Evolutionary conservation across 2,888 invertebrate genomes (phyloP), one percentile per base, ranked within the genome.

Genomic region (Pterostichus madidus): DNA sequence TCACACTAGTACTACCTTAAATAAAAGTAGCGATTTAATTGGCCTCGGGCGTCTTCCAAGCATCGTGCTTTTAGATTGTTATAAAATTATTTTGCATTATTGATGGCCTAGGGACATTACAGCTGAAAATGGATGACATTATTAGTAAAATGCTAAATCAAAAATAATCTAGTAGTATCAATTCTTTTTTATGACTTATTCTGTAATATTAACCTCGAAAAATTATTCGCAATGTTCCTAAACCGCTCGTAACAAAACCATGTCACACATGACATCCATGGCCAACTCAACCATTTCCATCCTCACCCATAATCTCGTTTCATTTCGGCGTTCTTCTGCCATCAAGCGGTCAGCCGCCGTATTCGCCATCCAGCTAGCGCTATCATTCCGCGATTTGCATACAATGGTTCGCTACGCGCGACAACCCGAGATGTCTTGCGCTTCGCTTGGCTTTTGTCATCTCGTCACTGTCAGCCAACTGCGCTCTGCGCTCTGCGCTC

Each of bases 401-500:
- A 75, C 75, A 75, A 75, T 75, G 75, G 32, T 13, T 8, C 75
- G 35, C 59, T 39, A 64, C 35, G 35, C 17, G 13, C 73, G 52
- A 52, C 75, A 15, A 75, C 75, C 44, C 73, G 73, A 64, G 35
- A 64, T 13, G 35, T 64, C 64, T 64, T 64, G 39, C 64, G 64
- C 64, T 64, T 46, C 71, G 31, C 44, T 68, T 53, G n/a, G 31
- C 24, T 31, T 31, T 53, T 53, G 52, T 75, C 53, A 53, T 75
- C 75, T 75, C 53, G 75, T 75, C 71, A 71, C 75, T 75, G 75
- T 75, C 75, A 75, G 44, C 49, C 75, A 53, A 52, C 39, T 39
- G 8, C 39, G 39, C 39, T 24, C 24, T 73, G 75, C 75, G 56
- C 11, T 56, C 35, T 56, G 8, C 39, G 39, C 39, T 24, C 24